Evolutionary conservation across 1,140 invertebrate genomes (phyloP).

Genomic region (Ooceraea biroi): DNA sequence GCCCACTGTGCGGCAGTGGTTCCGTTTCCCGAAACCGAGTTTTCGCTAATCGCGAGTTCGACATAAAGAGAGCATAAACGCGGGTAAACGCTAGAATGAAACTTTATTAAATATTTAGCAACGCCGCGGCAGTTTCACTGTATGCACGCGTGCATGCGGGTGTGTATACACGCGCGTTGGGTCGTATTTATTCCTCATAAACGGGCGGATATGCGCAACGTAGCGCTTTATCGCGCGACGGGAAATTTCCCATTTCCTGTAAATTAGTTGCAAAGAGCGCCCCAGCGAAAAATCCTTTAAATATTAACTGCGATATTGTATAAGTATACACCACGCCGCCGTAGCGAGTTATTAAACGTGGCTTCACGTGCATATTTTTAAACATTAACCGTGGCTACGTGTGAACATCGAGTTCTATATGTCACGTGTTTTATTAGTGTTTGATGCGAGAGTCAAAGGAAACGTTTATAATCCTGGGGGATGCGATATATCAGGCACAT

Average conservation of each 20-base stretch:
- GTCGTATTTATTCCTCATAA: constrained; percentile 32
- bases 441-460: neutral
- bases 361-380: constrained; percentile 13
- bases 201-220: neutral
- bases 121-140: neutral
- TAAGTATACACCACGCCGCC: neutral
- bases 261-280: neutral
- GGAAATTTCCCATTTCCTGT: neutral
- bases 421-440: constrained; percentile 21
- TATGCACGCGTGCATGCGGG: too few relatives aligned
- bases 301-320: neutral
- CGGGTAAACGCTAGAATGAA: constrained; percentile 1
- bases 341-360: constrained; percentile 7
- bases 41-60: constrained; percentile 12
- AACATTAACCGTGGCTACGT: neutral
- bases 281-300: constrained; percentile 1
- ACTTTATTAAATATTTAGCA: constrained; percentile 42
- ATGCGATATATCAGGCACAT: neutral
- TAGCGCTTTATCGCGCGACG: neutral
- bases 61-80: constrained; percentile 17
- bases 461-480: constrained; percentile 5
- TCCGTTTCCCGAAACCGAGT: neutral
- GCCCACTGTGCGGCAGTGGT: too few relatives aligned
- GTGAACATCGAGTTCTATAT: neutral
- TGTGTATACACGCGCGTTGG: neutral